A percentile compares a stretch with the other conserved stretches of the same genome.
Conservation (phyloP, 2,113 vertebrate species). For the Myanophis thanlyinensis region DNA sequence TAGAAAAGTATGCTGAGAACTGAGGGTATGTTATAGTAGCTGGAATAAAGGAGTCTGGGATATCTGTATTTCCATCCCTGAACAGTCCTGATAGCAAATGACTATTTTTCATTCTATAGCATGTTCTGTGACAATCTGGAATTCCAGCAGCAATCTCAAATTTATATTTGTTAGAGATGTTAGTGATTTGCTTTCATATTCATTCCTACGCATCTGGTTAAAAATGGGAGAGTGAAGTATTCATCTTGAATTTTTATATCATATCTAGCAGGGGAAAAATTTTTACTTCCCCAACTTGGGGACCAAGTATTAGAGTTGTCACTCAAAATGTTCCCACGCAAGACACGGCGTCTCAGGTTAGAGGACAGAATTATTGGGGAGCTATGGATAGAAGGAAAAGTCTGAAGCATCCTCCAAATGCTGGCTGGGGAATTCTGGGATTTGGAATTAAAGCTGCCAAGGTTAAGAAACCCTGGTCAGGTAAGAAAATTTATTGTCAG, state of each 20-base stretch:
- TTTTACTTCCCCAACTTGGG: not conserved
- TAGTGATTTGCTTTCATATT: not conserved
- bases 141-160: not conserved
- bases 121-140: not conserved
- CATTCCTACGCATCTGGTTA: not conserved
- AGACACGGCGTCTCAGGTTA: not conserved
- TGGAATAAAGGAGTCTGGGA: not conserved
- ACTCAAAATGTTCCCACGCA: not conserved
- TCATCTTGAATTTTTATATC: too few relatives aligned
- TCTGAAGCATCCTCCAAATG: not conserved
- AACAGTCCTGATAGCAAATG: not conserved
- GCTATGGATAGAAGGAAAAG: not conserved
- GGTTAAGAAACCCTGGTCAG: not conserved
- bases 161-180: not conserved
- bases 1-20: not conserved
- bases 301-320: not conserved
- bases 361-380: not conserved
- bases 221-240: not conserved
- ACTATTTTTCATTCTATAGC: not conserved
- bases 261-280: not conserved
- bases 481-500: not conserved
- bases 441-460: not conserved
- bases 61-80: not conserved
- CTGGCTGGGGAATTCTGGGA: not conserved
- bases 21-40: not conserved